Conservation (phyloP, 2,113 vertebrate genomes). For the Gallinago undulata region DNA sequence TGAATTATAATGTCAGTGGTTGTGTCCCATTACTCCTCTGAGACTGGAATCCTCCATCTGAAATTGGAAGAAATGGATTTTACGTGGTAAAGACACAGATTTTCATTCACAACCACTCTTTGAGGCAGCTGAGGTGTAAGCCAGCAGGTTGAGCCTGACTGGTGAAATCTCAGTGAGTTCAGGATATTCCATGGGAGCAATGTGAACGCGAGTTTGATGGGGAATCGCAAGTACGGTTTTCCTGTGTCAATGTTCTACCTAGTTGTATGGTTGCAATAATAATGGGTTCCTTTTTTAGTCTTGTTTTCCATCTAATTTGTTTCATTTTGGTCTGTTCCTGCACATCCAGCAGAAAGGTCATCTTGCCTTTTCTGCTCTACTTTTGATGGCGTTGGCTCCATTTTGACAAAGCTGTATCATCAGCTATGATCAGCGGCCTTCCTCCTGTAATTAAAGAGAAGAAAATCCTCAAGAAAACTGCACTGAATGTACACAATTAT, state of each 20-base stretch:
- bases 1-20: slow-evolving; percentile 50
- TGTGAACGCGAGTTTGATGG: neutral
- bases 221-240: neutral
- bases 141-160: neutral
- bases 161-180: neutral
- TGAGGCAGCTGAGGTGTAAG: neutral
- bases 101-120: neutral
- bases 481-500: neutral
- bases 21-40: neutral
- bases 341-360: neutral
- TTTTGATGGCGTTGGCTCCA: neutral
- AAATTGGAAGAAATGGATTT: neutral
- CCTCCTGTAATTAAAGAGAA: neutral
- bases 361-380: neutral
- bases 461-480: slow-evolving; percentile 5
- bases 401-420: slow-evolving; percentile 1
- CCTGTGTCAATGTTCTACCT: neutral
- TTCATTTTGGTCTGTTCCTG: neutral
- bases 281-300: neutral
- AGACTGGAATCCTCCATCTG: slow-evolving; percentile 10
- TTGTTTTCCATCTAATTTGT: neutral
- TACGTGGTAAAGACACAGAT: neutral
- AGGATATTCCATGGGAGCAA: neutral
- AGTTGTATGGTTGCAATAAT: neutral
- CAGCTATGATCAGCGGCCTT: neutral